These are phyloP conservation scores for Noctilio leporinus DNA, from an alignment of 2,113 vertebrate species.

Conservation along the genomic window DNA sequence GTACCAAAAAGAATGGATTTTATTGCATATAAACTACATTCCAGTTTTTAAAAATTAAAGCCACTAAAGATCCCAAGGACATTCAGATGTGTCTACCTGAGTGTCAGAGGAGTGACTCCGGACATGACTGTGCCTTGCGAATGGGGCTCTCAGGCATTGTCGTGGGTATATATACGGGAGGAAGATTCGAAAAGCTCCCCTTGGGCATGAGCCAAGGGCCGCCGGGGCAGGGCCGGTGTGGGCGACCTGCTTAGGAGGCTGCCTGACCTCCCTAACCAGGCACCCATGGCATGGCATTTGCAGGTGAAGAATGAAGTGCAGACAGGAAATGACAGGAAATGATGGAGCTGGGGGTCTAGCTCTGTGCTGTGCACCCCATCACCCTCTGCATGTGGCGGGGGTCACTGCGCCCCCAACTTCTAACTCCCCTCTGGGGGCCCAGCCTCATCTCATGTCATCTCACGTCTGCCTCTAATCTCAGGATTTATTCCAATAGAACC, in stretches of 20 bases:
- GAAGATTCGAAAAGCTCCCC: background rate
- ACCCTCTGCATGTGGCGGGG: background rate
- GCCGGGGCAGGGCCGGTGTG: background rate
- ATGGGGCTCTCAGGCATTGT: background rate
- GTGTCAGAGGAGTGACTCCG: background rate
- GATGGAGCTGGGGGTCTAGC: background rate
- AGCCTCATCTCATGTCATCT: background rate
- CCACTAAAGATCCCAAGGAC: background rate
- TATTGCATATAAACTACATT: background rate
- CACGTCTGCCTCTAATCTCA: background rate
- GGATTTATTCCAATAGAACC: background rate
- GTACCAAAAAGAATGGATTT: background rate
- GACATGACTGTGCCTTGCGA: background rate
- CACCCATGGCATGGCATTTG: rapidly evolving
- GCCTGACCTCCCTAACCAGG: background rate
- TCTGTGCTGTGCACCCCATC: background rate
- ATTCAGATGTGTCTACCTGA: background rate
- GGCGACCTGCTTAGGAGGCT: background rate
- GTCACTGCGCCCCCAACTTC: background rate
- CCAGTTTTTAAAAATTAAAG: background rate
- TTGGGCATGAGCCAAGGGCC: background rate
- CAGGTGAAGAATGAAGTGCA: background rate
- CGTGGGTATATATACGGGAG: rapidly evolving
- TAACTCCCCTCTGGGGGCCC: background rate
- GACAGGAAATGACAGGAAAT: too few species aligned